Conservation (phyloP, 2,888 invertebrate species). For the Adelognathus sp. region DNA sequence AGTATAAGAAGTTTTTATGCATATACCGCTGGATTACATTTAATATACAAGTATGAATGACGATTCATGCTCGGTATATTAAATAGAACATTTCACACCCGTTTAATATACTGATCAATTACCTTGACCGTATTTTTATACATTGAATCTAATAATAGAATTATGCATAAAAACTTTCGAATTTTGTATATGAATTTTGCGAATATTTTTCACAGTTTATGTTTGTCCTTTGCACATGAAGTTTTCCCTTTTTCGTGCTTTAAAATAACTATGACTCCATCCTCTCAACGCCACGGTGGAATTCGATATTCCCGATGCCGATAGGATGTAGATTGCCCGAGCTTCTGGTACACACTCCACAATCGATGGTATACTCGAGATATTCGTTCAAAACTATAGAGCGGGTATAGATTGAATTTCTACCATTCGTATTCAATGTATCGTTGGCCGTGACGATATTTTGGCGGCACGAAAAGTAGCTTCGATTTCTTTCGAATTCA, state of each 20-base stretch:
- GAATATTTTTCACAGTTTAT: too few relatives aligned
- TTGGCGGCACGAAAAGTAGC: constrained; percentile 28
- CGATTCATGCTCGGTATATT: too few relatives aligned
- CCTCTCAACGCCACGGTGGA: constrained; percentile 7
- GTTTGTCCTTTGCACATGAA: too few relatives aligned
- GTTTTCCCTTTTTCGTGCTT: neutral
- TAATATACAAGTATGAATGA: too few relatives aligned
- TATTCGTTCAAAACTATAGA: neutral
- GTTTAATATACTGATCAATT: too few relatives aligned
- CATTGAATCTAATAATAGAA: too few relatives aligned
- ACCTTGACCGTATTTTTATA: too few relatives aligned
- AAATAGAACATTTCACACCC: too few relatives aligned
- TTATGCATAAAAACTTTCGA: too few relatives aligned
- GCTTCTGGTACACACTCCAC: constrained; percentile 11
- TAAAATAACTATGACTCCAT: too few relatives aligned
- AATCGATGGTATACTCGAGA: constrained; percentile 1
- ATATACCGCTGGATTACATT: neutral
- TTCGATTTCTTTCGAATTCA: constrained; percentile 68
- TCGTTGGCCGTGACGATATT: constrained; percentile 44
- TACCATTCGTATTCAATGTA: constrained; percentile 24
- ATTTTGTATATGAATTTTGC: too few relatives aligned
- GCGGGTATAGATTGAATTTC: constrained; percentile 13
- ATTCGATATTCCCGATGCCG: constrained; percentile 15
- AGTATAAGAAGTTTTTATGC: too few relatives aligned
- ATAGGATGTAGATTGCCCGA: constrained; percentile 28